These are phyloP conservation scores for Tyrannus savana DNA, from an alignment of 2,113 vertebrate species.

Conservation along the genomic window DNA sequence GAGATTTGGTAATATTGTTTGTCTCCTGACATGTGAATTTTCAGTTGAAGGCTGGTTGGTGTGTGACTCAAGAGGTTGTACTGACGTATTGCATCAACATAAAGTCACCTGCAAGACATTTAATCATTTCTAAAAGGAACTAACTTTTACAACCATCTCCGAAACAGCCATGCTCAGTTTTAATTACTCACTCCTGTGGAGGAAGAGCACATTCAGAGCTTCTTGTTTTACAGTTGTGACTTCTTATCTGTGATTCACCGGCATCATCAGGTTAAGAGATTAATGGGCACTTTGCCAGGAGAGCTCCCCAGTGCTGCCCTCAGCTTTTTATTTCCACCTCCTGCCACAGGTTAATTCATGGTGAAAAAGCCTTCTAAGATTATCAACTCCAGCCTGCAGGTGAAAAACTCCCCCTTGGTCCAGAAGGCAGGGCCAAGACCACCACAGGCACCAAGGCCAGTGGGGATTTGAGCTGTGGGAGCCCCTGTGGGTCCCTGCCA, in stretches of 20 bases:
- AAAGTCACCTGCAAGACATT: background rate
- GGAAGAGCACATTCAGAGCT: background rate
- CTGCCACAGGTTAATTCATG: background rate
- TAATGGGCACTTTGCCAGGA: background rate
- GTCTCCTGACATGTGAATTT: background rate
- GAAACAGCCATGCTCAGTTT: background rate
- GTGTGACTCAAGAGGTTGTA: background rate
- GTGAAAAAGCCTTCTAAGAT: background rate
- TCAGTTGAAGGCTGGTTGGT: background rate
- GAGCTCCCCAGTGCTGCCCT: background rate
- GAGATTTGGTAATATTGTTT: background rate
- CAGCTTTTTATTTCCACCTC: background rate
- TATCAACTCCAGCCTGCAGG: background rate
- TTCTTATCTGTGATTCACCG: background rate
- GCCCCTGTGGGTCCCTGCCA: background rate
- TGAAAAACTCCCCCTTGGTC: background rate
- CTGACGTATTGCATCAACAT: background rate
- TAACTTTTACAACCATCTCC: background rate
- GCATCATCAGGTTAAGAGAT: background rate
- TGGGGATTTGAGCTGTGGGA: background rate
- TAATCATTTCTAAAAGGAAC: background rate
- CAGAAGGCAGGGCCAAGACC: background rate
- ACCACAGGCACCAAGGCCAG: background rate
- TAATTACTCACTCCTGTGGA: fast-evolving
- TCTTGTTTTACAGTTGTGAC: background rate